Base-by-base conservation (phyloP, 2,797 vertebrate genomes). In the Esox masquinongy region DNA sequence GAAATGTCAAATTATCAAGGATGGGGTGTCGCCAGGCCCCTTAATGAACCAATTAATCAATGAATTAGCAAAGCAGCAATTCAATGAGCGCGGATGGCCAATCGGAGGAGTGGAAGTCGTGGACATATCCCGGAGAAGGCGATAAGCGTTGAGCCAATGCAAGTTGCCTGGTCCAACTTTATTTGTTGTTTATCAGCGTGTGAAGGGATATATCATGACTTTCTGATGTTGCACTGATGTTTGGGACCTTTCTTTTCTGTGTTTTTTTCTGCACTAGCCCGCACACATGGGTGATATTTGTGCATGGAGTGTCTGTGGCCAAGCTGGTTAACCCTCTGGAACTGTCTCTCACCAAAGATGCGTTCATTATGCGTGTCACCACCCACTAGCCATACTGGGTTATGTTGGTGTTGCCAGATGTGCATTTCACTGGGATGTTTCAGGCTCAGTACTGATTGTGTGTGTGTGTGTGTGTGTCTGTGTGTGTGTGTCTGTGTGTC, bases 21-120 rank as follows among this genome's bases (percentile, higher is more conserved):
- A 91, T 92, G 90, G 85, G 86, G 92, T 91, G 91, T 92, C 91
- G 90, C 92, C 92, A 92, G 91, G 91, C 92, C 91, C 92, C 91
- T 91, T 93, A 93, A 93, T 92, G 91, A 92, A 90, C 87, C 90
- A 92, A 91, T 93, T 92, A 92, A 93, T 92, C 91, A 92, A 92
- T 91, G 87, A 92, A 93, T 93, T 93, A 92, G 90, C 89, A 87
- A 84, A 91, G 90, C 91, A 90, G 90, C 85, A 89, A 92, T 92
- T 92, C 87, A 92, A 92, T 92, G 91, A 92, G 92, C 90, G 88
- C 47, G 83, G 83, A 47, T 8, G 43, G 87, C 90, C 89, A 90
- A 89, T 91, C 77, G 74, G 82, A 84, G 84, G 61, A 89, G 87
- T 86, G 79, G 87, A 89, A 90, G 90, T 89, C 88, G 82, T 88